A percentile compares a stretch with the other conserved stretches of the same genome.
Evolutionary conservation across 2,888 invertebrate species (phyloP).

Genomic region (Hemistola chrysoprasaria): DNA sequence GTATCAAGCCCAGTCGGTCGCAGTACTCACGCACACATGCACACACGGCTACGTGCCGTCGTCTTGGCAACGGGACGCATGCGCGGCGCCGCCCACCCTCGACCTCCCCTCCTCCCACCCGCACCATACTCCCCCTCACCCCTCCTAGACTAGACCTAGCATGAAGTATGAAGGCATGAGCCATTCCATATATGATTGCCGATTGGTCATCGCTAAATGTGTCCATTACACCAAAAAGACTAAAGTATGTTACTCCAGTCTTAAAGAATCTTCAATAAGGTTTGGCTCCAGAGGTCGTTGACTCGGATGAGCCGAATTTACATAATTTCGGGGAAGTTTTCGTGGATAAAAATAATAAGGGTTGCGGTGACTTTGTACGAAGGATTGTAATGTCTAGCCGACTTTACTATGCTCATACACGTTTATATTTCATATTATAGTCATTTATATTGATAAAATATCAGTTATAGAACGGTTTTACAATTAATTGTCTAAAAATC

Average conservation of each 20-base stretch:
- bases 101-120: slow-evolving; percentile 44
- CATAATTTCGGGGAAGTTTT: slow-evolving; percentile 20
- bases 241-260: slow-evolving; percentile 9
- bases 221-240: slow-evolving; percentile 17
- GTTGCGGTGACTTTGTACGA: slow-evolving; percentile 3
- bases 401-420: too few species aligned
- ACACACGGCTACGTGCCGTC: slow-evolving; percentile 79
- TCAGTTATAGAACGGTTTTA: too few species aligned
- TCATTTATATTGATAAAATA: too few species aligned
- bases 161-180: slow-evolving; percentile 26
- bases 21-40: slow-evolving; percentile 51
- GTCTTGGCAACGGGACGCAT: slow-evolving; percentile 83
- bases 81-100: slow-evolving; percentile 78
- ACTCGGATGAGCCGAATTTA: slow-evolving; percentile 17
- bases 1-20: neutral
- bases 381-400: too few species aligned
- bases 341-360: slow-evolving; percentile 23
- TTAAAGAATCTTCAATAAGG: slow-evolving; percentile 6
- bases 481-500: too few species aligned
- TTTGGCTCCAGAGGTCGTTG: slow-evolving; percentile 11
- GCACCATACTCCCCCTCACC: slow-evolving; percentile 37
- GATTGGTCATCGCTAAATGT: slow-evolving; percentile 32
- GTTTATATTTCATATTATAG: too few species aligned
- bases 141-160: slow-evolving; percentile 41
- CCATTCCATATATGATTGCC: slow-evolving; percentile 20